Percentiles rank a stretch among this genome's conserved stretches.
These are phyloP conservation scores for Poicephalus meyeri DNA, from an alignment of 2,113 vertebrate species.

Conservation along the genomic window DNA sequence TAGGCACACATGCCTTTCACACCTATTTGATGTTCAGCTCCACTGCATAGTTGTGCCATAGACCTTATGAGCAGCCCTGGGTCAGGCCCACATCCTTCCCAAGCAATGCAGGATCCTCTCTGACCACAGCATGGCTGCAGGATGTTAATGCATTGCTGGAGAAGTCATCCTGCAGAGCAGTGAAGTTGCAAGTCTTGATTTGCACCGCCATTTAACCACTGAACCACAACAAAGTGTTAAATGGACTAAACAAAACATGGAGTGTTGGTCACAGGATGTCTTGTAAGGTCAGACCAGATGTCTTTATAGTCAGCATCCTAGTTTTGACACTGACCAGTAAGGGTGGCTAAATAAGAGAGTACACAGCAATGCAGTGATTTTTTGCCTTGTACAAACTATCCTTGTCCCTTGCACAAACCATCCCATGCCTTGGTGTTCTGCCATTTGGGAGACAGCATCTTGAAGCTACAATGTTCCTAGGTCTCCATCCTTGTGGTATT, in stretches of 20 bases:
- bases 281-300: neutral
- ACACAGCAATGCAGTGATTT: neutral
- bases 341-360: neutral
- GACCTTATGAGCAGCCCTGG: neutral
- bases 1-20: rapidly evolving
- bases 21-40: neutral
- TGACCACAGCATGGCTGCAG: neutral
- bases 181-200: neutral
- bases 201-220: neutral
- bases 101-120: neutral
- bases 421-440: neutral
- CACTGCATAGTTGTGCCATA: neutral
- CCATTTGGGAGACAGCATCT: neutral
- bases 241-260: neutral
- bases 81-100: neutral
- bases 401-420: neutral
- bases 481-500: neutral
- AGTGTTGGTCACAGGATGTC: neutral
- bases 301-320: neutral
- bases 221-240: neutral
- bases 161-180: neutral
- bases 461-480: neutral
- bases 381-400: neutral
- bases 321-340: neutral
- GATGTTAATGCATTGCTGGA: neutral